A percentile compares a stretch with the other conserved stretches of the same genome.
Evolutionary conservation across 2,113 vertebrate species (phyloP).

Genomic region (Megalops atlanticus): DNA sequence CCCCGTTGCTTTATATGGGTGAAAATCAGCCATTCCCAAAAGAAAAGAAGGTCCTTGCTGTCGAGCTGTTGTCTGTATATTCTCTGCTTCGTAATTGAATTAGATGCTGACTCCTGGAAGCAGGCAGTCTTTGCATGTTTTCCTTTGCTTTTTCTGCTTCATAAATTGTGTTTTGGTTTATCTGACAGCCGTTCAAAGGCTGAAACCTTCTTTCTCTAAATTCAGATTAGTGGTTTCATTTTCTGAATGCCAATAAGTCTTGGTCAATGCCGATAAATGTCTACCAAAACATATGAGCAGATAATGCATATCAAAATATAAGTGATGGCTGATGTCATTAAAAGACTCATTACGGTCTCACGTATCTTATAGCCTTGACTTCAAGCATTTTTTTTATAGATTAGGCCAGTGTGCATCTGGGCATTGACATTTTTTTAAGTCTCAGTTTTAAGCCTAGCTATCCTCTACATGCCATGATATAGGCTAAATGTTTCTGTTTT

Average conservation of each 20-base stretch:
- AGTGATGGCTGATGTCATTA: neutral
- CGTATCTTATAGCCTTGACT: neutral
- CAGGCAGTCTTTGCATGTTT: neutral
- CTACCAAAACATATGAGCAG: neutral
- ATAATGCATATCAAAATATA: neutral
- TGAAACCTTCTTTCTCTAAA: conserved; percentile 11
- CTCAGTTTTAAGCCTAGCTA: no score
- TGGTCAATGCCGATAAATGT: no score
- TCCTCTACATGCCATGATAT: no score
- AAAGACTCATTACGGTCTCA: neutral
- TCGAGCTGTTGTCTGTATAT: conserved; percentile 26
- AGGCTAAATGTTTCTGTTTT: neutral
- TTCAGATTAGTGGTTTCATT: conserved; percentile 24
- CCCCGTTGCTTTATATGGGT: conserved; percentile 53
- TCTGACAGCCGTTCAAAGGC: conserved; percentile 20
- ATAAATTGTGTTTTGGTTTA: conserved; percentile 33
- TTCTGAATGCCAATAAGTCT: neutral
- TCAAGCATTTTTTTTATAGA: no score
- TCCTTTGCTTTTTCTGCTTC: conserved; percentile 27
- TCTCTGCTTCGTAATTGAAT: conserved; percentile 31
- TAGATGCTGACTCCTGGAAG: conserved; percentile 25
- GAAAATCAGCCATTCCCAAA: conserved; percentile 30
- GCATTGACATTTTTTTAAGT: no score
- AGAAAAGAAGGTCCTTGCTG: conserved; percentile 15
- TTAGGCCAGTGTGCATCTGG: no score